These are phyloP conservation scores for Dromius quadrimaculatus DNA, from an alignment of 2,888 invertebrate genomes.

Conservation along the genomic window DNA sequence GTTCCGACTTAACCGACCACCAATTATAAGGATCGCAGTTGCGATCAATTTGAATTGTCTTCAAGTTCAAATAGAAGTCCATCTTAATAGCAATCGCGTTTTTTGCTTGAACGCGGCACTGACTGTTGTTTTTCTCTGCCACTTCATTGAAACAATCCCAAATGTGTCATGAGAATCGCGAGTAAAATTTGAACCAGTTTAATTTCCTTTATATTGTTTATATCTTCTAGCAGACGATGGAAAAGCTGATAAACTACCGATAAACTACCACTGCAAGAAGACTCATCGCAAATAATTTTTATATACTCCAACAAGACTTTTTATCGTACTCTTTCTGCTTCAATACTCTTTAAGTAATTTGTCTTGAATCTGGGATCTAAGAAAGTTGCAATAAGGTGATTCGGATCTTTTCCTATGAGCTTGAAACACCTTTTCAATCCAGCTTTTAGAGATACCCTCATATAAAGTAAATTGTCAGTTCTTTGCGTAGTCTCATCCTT, in stretches of 20 bases:
- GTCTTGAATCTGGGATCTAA: not conserved
- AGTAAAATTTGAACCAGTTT: no score
- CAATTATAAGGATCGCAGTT: no score
- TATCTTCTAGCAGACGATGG: no score
- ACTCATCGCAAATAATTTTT: not conserved
- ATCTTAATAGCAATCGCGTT: no score
- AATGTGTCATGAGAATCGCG: no score
- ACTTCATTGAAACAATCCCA: no score
- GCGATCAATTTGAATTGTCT: no score
- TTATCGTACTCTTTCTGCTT: not conserved
- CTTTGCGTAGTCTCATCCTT: constrained; percentile 41
- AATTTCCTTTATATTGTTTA: no score
- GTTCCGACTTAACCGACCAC: constrained; percentile 20
- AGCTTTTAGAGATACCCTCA: not conserved
- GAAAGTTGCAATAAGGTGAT: not conserved
- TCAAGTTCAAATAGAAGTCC: no score
- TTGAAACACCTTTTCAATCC: not conserved
- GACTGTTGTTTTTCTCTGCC: no score
- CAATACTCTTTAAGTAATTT: not conserved
- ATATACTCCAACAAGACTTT: no score
- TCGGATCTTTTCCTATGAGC: not conserved
- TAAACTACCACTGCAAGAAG: constrained; percentile 11
- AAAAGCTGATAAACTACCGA: constrained; percentile 50
- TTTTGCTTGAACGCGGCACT: no score
- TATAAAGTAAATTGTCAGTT: not conserved